A percentile compares a stretch with the other conserved stretches of the same genome.
Conservation (phyloP, 2,113 vertebrate genomes). For the Opisthocomus hoazin region DNA sequence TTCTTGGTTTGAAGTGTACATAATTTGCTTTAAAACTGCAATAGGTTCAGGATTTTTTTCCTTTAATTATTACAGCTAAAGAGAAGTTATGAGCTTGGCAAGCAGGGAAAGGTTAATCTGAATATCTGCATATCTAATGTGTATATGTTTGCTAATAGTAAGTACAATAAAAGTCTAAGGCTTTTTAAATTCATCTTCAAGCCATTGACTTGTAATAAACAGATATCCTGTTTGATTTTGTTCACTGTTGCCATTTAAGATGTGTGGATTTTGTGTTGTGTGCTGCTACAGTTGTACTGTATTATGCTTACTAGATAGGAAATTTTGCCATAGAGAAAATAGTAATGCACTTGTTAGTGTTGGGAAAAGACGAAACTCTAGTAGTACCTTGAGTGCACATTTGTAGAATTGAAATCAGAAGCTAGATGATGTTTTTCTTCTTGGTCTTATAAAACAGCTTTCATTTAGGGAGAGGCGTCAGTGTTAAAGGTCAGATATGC, state of each 20-base stretch:
- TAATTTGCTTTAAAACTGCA: not conserved
- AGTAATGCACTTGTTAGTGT: not conserved
- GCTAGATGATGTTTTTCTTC: not conserved
- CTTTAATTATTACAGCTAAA: not conserved
- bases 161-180: not conserved
- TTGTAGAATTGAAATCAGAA: not conserved
- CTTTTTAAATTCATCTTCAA: not conserved
- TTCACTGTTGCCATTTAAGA: not conserved
- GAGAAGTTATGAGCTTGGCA: not conserved
- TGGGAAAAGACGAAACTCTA: not conserved
- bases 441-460: not conserved
- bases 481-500: not conserved
- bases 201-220: not conserved
- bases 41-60: not conserved
- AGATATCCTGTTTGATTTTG: not conserved
- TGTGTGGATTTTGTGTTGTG: accelerated
- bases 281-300: not conserved
- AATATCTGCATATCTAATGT: not conserved
- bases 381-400: not conserved
- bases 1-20: not conserved
- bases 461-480: not conserved
- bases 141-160: not conserved
- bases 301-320: not conserved
- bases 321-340: not conserved
- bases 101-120: not conserved